phyloP scores from a whole-genome alignment of 2,113 vertebrate species.

The Sturnus vulgaris region DNA sequence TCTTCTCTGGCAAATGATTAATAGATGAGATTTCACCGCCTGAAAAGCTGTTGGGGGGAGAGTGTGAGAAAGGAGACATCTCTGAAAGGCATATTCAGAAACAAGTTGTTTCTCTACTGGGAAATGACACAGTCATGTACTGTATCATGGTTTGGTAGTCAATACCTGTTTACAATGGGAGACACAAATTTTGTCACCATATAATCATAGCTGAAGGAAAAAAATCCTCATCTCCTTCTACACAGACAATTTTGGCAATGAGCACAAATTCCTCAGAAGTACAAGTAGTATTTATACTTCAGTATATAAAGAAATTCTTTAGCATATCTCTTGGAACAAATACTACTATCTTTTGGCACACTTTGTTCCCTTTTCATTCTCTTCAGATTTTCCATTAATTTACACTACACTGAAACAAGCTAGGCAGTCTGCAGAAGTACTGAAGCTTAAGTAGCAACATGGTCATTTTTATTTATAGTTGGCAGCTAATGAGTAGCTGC shows the following conservation, averaged over 20 bases:
- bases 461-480: background rate
- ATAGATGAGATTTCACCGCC: background rate
- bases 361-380: background rate
- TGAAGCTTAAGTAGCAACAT: background rate
- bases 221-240: background rate
- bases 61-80: background rate
- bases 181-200: background rate
- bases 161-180: background rate
- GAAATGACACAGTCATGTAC: background rate
- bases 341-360: background rate
- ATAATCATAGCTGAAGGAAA: background rate
- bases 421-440: background rate
- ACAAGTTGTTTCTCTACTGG: background rate
- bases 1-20: background rate
- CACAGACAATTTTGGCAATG: background rate
- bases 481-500: background rate
- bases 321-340: conserved; percentile 9
- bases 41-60: background rate
- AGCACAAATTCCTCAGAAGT: background rate
- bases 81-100: background rate
- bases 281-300: background rate
- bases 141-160: background rate
- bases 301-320: background rate
- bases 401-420: background rate
- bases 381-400: conserved; percentile 13